A percentile compares a stretch with the other conserved stretches of the same genome.
Conservation (phyloP, 1,140 invertebrate species). For the Gerris buenoi region DNA sequence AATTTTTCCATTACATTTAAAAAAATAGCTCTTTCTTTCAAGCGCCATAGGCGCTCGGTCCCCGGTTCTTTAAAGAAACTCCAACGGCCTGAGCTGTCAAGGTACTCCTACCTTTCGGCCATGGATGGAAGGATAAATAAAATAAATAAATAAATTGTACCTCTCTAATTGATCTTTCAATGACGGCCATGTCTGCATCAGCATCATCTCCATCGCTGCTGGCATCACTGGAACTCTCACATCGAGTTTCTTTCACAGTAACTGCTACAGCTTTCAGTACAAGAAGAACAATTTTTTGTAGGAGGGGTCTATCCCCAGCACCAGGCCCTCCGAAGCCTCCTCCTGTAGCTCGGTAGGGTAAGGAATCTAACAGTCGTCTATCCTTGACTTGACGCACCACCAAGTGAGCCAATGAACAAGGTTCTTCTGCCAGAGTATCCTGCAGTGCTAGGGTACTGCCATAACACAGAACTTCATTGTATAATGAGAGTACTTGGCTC, state of each 20-base stretch:
- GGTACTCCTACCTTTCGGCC: no score
- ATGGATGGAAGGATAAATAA: no score
- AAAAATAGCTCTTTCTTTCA: no score
- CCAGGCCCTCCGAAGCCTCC: constrained; percentile 36
- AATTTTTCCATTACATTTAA: no score
- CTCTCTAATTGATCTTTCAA: constrained; percentile 68
- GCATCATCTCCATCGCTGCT: constrained; percentile 67
- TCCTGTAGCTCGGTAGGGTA: constrained; percentile 40
- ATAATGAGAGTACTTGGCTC: constrained; percentile 63
- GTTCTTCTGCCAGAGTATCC: constrained; percentile 70
- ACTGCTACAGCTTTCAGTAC: constrained; percentile 78
- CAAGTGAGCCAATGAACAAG: constrained; percentile 66
- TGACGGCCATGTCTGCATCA: constrained; percentile 76
- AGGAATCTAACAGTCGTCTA: constrained; percentile 52
- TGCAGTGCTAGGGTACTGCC: constrained; percentile 74
- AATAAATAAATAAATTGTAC: no score
- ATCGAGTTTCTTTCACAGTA: constrained; percentile 74
- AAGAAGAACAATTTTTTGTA: constrained; percentile 69
- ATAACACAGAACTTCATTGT: constrained; percentile 79
- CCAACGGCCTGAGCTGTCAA: no score
- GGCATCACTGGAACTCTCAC: constrained; percentile 55
- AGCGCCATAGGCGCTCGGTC: no score
- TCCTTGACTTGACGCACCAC: constrained; percentile 72
- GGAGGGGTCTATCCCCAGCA: constrained; percentile 43
- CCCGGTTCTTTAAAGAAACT: no score